phyloP scores from a whole-genome alignment of 2,888 invertebrate species.

The Tryphoninae sp. region DNA sequence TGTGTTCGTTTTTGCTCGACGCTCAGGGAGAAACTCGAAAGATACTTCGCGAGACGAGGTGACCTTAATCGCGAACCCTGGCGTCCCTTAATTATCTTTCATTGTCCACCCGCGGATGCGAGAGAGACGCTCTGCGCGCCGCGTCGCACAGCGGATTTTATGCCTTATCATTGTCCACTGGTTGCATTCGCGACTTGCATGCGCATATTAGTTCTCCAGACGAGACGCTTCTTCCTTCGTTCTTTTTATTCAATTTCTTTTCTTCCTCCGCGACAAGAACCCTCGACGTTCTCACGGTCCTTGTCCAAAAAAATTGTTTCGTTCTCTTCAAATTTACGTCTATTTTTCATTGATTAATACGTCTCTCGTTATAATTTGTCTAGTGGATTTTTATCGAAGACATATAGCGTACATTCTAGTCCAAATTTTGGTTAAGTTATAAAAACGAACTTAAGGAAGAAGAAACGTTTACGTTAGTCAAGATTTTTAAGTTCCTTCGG shows the following conservation, averaged over 20 bases:
- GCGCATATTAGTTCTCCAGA: slow-evolving; percentile 5
- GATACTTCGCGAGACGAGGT: slow-evolving; percentile 34
- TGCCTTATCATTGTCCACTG: slow-evolving; percentile 64
- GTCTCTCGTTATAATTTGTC: neutral
- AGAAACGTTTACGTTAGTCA: neutral
- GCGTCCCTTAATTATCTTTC: slow-evolving; percentile 67
- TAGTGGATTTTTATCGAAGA: neutral
- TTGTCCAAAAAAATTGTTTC: neutral
- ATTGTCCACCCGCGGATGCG: slow-evolving; percentile 65
- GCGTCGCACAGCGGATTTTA: slow-evolving; percentile 53
- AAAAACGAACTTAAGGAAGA: neutral
- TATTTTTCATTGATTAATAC: slow-evolving; percentile 1
- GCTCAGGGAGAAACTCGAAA: slow-evolving; percentile 37
- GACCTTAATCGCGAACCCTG: slow-evolving; percentile 59
- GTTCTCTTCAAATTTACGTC: neutral
- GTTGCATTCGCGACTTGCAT: slow-evolving; percentile 23
- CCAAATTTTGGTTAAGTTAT: neutral
- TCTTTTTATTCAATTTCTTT: neutral
- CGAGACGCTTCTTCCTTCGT: slow-evolving; percentile 23
- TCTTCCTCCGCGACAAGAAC: slow-evolving; percentile 17
- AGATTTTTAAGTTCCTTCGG: neutral
- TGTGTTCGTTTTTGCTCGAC: slow-evolving; percentile 9
- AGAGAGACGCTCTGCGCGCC: slow-evolving; percentile 54
- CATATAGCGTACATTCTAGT: neutral
- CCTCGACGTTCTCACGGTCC: slow-evolving; percentile 47